Percentiles rank a stretch among this genome's conserved stretches.
These are phyloP conservation scores for Vanessa tameamea DNA, from an alignment of 1,140 invertebrate genomes.

Conservation along the genomic window DNA sequence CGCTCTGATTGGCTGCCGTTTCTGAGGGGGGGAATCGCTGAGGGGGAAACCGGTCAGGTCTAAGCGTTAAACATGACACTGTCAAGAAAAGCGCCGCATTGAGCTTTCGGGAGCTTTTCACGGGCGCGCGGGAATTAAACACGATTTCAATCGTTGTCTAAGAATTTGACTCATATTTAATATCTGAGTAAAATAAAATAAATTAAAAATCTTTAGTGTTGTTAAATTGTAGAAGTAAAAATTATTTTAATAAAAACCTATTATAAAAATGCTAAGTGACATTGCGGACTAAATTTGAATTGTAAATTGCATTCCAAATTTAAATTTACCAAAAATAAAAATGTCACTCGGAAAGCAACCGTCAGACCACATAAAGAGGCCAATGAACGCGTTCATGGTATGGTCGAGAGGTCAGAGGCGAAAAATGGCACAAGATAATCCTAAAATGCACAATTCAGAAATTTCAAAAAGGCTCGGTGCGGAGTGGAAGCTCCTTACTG, in stretches of 20 bases:
- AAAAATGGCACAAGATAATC: constrained; percentile 99
- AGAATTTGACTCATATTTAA: background rate
- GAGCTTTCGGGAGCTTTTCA: constrained; percentile 76
- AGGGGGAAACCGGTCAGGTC: constrained; percentile 48
- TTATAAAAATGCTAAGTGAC: constrained; percentile 10
- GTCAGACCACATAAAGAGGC: constrained; percentile 91
- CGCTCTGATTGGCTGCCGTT: constrained; percentile 55
- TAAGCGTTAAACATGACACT: constrained; percentile 64
- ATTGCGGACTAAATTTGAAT: background rate
- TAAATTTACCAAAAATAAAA: constrained; percentile 30
- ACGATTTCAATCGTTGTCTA: constrained; percentile 7
- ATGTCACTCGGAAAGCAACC: constrained; percentile 73
- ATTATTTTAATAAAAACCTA: background rate
- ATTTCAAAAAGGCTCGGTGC: constrained; percentile 94
- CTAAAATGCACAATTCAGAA: constrained; percentile 98
- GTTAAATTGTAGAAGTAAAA: background rate
- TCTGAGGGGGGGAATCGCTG: constrained; percentile 47
- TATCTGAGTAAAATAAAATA: constrained; percentile 16
- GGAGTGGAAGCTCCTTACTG: constrained; percentile 94
- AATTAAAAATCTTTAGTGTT: constrained; percentile 8
- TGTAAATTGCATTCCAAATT: background rate
- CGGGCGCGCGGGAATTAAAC: constrained; percentile 52
- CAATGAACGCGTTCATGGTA: constrained; percentile 97
- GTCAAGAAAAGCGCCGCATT: constrained; percentile 75
- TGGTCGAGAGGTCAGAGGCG: constrained; percentile 93